Percentiles rank a stretch among this genome's conserved stretches.
phyloP scores from a whole-genome alignment of 2,113 vertebrate genomes.

The Chloropsis hardwickii region DNA sequence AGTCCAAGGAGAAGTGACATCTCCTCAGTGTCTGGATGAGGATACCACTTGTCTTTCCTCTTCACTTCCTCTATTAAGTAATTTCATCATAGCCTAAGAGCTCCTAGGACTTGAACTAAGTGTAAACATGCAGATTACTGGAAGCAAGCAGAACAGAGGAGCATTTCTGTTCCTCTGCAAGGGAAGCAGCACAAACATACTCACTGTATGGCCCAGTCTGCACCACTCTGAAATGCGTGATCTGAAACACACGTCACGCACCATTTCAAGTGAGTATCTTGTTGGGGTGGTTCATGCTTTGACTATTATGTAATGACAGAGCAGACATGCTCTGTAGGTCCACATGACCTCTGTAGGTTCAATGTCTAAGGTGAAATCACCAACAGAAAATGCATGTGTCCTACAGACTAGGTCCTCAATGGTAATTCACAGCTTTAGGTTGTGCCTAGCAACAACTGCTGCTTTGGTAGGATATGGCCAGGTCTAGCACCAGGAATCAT shows the following conservation, averaged over 20 bases:
- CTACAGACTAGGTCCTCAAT: neutral
- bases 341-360: no score
- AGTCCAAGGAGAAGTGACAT: neutral
- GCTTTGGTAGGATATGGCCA: neutral
- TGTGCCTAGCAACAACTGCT: neutral
- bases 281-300: neutral
- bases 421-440: neutral
- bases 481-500: neutral
- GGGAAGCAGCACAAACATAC: neutral
- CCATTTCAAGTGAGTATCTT: neutral
- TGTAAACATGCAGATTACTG: neutral
- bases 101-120: neutral
- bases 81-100: neutral
- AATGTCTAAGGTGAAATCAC: neutral
- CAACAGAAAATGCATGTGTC: neutral
- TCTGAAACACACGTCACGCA: neutral
- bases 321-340: neutral
- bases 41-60: neutral
- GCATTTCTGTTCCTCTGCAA: neutral
- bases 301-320: neutral
- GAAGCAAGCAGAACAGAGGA: neutral
- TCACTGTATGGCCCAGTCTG: neutral
- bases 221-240: neutral
- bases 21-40: neutral
- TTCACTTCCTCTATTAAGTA: neutral